Evolutionary conservation across 2,888 invertebrate genomes (phyloP), one percentile per base, ranked within the genome.

Genomic region (Synanthedon formicaeformis): DNA sequence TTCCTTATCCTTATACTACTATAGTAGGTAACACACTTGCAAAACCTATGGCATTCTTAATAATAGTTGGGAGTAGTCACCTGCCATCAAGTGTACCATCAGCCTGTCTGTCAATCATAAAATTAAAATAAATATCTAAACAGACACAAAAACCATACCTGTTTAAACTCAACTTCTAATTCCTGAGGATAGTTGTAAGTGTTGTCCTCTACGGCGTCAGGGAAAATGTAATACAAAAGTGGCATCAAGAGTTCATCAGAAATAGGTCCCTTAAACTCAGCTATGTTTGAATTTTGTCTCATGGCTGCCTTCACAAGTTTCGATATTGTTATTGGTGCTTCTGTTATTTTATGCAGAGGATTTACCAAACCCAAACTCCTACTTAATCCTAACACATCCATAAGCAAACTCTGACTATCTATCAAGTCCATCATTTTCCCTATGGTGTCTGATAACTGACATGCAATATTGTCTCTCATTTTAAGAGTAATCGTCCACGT

Each of bases 201-300:
- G 55, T 88, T 76, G 55, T 91, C 88, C 54, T 91, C 90, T 60
- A 94, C 92, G 54, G 96, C 95, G 89, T 97, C 96, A 52, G 97
- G 97, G 73, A 97, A 97, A 23, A 97, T 80, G 75, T 92, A 96
- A 70, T 93, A 93, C 51, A 97, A 74, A 61, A 97, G 90, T 48
- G 93, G 90, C 73, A 92, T 91, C 41, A 97, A 78, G 57, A 93
- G 84, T 40, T 93, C 92, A 65, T 93, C 93, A 12, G 92, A 84
- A 66, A 97, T 91, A 1, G 96, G 96, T 0, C 95, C 94, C 54
- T 86, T 86, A 58, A 86, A 86, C 54, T 92, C 91, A n/a, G 91
- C 82, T 52, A 89, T 89, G 57, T 75, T 87, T 60, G 76, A 89
- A 65, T 78, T 81, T 64, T 81, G 85, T 41, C 85, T 81, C 50